Conservation (phyloP, 92 coral and sea anemone species). For the Metridium senile region DNA sequence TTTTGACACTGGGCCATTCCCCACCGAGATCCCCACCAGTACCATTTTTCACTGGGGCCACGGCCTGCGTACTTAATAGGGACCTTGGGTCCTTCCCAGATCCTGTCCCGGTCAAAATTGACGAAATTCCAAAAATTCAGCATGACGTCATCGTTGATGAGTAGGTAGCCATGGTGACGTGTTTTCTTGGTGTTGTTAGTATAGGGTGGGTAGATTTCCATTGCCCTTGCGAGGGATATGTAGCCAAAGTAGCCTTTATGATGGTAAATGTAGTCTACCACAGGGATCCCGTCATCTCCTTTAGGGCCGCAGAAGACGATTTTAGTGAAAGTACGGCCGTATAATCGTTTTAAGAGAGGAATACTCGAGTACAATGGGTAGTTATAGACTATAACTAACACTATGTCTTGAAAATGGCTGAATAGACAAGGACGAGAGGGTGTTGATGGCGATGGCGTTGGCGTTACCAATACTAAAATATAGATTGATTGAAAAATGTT, state of each 20-base stretch:
- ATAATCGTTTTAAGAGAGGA: conserved; percentile 54
- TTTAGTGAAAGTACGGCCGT: conserved; percentile 67
- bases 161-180: conserved; percentile 65
- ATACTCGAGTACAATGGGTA: conserved; percentile 67
- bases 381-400: conserved; percentile 76
- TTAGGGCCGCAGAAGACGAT: conserved; percentile 83
- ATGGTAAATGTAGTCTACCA: conserved; percentile 56
- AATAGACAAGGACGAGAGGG: conserved; percentile 34
- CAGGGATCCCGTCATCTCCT: conserved; percentile 18
- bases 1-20: conserved; percentile 77
- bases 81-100: conserved; percentile 84
- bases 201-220: conserved; percentile 59
- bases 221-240: conserved; percentile 74
- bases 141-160: conserved; percentile 83
- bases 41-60: conserved; percentile 62
- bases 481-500: too few relatives aligned
- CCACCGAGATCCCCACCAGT: conserved; percentile 85
- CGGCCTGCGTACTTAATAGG: conserved; percentile 52
- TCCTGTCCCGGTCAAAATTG: conserved; percentile 48
- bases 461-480: background rate
- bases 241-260: conserved; percentile 80
- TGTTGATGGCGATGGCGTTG: background rate
- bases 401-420: conserved; percentile 52
- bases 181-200: background rate
- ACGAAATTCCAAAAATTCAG: conserved; percentile 83